Base-by-base conservation (phyloP, 1,140 invertebrate species). In the Muscidifurax raptorellus region DNA sequence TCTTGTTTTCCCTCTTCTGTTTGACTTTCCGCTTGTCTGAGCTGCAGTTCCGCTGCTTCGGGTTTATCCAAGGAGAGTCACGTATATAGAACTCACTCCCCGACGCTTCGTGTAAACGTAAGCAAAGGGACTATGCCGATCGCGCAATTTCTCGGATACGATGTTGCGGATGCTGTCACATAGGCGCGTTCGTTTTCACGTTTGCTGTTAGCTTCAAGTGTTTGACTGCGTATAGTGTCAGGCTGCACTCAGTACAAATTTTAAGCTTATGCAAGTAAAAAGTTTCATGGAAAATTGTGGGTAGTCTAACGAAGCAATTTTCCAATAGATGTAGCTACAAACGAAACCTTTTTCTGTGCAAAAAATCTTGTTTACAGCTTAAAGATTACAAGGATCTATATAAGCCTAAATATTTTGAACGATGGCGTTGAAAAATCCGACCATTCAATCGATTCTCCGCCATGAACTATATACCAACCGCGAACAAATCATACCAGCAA, bases 1-100 rank as follows among this genome's bases (percentile, higher is more conserved):
- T 47, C 74, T 76, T 76, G 74, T 75, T 44, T 81, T 40, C 47
- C n/a, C 67, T n/a, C 64, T 30, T 74, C 32, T 74, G 12, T 80
- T 71, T 30, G 40, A 52, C 79, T 72, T 80, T 74, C 30, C 28
- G 28, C 67, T 69, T 69, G 52, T 59, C 52, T 59, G 52, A 59
- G 52, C 52, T 59, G 18, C 3, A 59, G 52, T 59, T n/a, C 52
- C 6, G 22, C 28, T 78, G 27, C 47, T 64, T 13, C 6, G 52
- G 22, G 7, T n/a, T 30, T 78, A 27, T 22, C 52, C 52, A 6
- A 59, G 52, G 3, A 22, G 18, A 22, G 18, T 22, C n/a, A 18
- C 5, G 52, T 22, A 3, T 22, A 3, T 2, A 59, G 22, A 69
- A 27, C 66, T 66, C 25, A 5, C 69, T 40, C 25, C n/a, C n/a